phyloP scores from a whole-genome alignment of 2,888 invertebrate genomes.

The Oscheius sp. region DNA sequence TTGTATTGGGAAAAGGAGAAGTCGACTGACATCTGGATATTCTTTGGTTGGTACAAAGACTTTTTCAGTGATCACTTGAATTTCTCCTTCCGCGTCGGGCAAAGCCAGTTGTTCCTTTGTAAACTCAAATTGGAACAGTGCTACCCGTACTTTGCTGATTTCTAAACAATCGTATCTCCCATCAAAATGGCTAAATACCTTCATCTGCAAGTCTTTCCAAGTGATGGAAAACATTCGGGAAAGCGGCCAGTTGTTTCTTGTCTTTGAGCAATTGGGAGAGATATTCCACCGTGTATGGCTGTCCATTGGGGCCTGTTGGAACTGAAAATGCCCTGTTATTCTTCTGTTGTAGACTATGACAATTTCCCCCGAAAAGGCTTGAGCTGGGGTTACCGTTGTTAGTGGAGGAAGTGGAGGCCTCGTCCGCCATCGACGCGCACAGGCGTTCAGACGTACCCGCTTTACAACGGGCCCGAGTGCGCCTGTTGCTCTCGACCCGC shows the following conservation, averaged over 20 bases:
- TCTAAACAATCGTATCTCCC: constrained; percentile 78
- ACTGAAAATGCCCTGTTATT: constrained; percentile 1
- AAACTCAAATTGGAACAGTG: constrained; percentile 98
- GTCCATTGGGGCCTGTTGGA: constrained; percentile 31
- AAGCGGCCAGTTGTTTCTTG: constrained; percentile 98
- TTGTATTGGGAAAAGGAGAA: constrained; percentile 33
- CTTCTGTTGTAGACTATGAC: no score
- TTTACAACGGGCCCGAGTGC: constrained; percentile 8
- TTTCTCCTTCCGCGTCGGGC: constrained; percentile 74
- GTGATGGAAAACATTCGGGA: constrained; percentile 99
- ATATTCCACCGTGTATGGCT: constrained; percentile 91
- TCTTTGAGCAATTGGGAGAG: constrained; percentile 99
- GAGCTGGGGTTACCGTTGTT: constrained; percentile 2
- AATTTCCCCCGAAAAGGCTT: constrained; percentile 5
- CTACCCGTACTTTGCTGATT: constrained; percentile 96
- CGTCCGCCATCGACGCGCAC: constrained; percentile 33
- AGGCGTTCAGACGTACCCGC: constrained; percentile 19
- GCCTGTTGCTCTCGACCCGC: constrained; percentile 1
- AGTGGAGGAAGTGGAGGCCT: constrained; percentile 10
- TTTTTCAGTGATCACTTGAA: constrained; percentile 95
- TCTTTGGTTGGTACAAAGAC: constrained; percentile 99
- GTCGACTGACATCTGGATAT: constrained; percentile 93
- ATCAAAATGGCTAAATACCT: constrained; percentile 79
- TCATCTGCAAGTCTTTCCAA: constrained; percentile 98
- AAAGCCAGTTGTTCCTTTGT: constrained; percentile 79